Base-by-base conservation (phyloP, 2,113 vertebrate species). In the Gymnobelideus leadbeateri region DNA sequence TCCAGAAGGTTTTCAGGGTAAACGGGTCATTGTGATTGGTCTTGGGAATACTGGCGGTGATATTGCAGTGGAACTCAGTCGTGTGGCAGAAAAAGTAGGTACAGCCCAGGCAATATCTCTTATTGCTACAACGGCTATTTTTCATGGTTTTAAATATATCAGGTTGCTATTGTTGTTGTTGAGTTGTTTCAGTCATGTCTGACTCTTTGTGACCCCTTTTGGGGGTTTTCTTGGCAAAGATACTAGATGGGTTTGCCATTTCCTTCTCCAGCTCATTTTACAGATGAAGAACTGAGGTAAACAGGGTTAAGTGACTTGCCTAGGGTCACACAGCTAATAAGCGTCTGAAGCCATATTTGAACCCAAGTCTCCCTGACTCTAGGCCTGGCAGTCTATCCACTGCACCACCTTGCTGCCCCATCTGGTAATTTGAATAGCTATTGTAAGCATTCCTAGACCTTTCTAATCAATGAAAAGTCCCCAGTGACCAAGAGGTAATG, bases 41-140 rank as follows among this genome's bases (percentile, higher is more conserved):
- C 98, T 98, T 47, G 99, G 99, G 11, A 99, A 99, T 97, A 99
- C 99, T 0, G 99, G 99, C 0, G 99, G 98, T 0, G 99, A 99
- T 93, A 93, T 99, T 8, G 98, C 99, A 0, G 99, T 99, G 96
- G 99, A 99, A 95, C 98, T 99, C 89, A 99, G 99, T 51, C 98
- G 92, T 2, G 98, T 94, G 31, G 99, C 99, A 95, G 93, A 98
- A 0, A 99, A 99, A 99, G 99, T 99, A 98, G 99, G 99, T 99
- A 98, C 8, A 23, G 2, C 5, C 51, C 90, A 0, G 6, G 9
- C 51, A 37, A 8, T 43, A 7, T 11, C 53, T 55, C 24, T 6
- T 26, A 26, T 50, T 23, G 16, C 94, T 3, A 0, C 37, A 95
- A 89, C 43, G 50, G 43, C 24, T 37, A 19, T 0, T 43, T 84